These are phyloP conservation scores for Lycopodina hypogea DNA, from an alignment of 37 sponge, comb jelly and placozoan species.

Conservation along the genomic window DNA sequence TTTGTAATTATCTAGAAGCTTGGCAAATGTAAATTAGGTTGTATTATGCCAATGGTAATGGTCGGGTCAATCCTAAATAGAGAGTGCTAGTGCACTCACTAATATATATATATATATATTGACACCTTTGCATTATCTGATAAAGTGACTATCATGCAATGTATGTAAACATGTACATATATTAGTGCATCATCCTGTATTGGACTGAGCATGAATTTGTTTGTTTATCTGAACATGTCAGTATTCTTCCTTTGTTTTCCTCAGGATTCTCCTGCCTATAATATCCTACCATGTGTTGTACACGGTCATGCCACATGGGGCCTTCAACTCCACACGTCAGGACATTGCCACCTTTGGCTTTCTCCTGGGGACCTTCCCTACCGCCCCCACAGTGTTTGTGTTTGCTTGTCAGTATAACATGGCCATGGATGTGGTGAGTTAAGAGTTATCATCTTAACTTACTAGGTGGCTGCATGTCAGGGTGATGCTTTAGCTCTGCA, in stretches of 20 bases:
- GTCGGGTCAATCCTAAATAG: too few relatives aligned
- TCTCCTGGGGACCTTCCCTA: constrained; percentile 71
- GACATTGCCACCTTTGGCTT: constrained; percentile 63
- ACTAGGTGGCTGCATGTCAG: neutral
- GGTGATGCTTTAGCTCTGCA: neutral
- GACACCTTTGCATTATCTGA: too few relatives aligned
- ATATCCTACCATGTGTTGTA: constrained; percentile 31
- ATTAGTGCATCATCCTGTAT: too few relatives aligned
- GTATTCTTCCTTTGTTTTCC: neutral
- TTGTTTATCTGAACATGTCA: neutral
- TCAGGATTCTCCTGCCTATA: constrained; percentile 49
- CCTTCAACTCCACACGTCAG: neutral
- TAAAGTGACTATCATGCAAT: too few relatives aligned
- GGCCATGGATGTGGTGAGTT: constrained; percentile 51
- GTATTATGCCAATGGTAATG: too few relatives aligned
- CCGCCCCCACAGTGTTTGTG: constrained; percentile 73
- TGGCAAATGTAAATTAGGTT: too few relatives aligned
- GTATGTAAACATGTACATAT: too few relatives aligned
- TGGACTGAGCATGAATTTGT: too few relatives aligned
- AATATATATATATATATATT: too few relatives aligned
- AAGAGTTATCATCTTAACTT: neutral
- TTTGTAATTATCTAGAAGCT: too few relatives aligned
- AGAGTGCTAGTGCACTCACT: too few relatives aligned
- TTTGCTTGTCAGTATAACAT: constrained; percentile 48
- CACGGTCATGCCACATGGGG: neutral